Evolutionary conservation across 2,888 invertebrate species (phyloP), one percentile per base, ranked within the genome.

Genomic region (Pasiphila rectangulata): DNA sequence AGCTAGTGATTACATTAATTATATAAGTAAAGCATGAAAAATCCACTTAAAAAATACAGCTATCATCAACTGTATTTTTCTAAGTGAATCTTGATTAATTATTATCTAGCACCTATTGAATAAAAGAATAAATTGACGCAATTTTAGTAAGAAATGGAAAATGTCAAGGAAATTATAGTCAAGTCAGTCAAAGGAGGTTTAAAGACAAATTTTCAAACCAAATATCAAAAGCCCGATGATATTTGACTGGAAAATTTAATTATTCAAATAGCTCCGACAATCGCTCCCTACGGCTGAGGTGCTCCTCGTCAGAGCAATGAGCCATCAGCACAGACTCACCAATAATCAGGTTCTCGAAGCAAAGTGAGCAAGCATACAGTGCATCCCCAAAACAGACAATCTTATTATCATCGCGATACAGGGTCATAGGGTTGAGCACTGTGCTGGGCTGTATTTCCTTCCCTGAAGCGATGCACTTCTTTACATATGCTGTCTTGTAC

Each of bases 301-400:
- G 88, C 2, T 72, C 71, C 0, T 64, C 54, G 0, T 75, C 75
- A 0, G 63, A 49, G 24, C 86, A 86, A 36, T 88, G 89, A 0
- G 74, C 73, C 79, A 88, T 88, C 1, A 88, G 53, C 0, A 86
- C 64, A 0, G 86, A 87, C 51, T 88, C 88, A 0, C 88, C 88
- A 0, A 81, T 54, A 0, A 88, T 88, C 3, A 74, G 48, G 56
- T 78, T 83, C 34, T 86, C 87, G 40, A 88, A 86, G 57, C 88
- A 88, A 1, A 88, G 55, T 0, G 89, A 75, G 40, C 88, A 88
- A 3, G 89, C 88, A 1, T 82, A 88, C 55, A 77, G 54, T 0
- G 83, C 82, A 59, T 88, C 86, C 0, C 88, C 88, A 1, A 88
- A 88, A 43, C 88, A 88, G 0, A 88, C 87, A 21, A 88, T 84